Evolutionary conservation across 2,888 invertebrate species (phyloP).

Genomic region (Thalpophila matura): DNA sequence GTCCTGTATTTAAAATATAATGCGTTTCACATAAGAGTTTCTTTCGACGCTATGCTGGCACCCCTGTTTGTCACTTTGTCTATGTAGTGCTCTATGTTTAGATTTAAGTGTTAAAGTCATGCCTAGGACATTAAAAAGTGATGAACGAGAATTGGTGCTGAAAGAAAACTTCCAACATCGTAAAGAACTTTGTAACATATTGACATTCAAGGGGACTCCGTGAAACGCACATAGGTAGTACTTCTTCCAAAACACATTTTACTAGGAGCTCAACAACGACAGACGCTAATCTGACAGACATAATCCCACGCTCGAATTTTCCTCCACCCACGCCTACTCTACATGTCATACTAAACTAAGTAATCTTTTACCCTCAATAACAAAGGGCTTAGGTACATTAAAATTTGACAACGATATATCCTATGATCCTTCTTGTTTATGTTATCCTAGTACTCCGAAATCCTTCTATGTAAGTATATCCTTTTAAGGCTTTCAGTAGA

Average conservation of each 20-base stretch:
- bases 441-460: constrained; percentile 12
- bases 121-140: no score
- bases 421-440: constrained; percentile 20
- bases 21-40: no score
- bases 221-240: no score
- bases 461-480: constrained; percentile 5
- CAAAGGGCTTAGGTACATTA: constrained; percentile 24
- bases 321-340: constrained; percentile 5
- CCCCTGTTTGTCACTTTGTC: no score
- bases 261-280: constrained; percentile 5
- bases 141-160: no score
- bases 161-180: no score
- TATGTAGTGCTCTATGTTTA: no score
- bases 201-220: no score
- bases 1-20: no score
- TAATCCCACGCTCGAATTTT: constrained; percentile 30
- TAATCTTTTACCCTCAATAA: constrained; percentile 38
- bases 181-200: no score
- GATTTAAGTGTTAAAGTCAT: no score
- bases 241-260: constrained; percentile 3
- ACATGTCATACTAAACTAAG: constrained; percentile 19
- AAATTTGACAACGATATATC: constrained; percentile 20
- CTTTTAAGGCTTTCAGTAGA: neutral
- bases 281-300: constrained; percentile 23
- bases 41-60: no score